A percentile compares a stretch with the other conserved stretches of the same genome.
Conservation (phyloP, 2,797 vertebrate genomes). For the Petrocephalus schoutedeni region DNA sequence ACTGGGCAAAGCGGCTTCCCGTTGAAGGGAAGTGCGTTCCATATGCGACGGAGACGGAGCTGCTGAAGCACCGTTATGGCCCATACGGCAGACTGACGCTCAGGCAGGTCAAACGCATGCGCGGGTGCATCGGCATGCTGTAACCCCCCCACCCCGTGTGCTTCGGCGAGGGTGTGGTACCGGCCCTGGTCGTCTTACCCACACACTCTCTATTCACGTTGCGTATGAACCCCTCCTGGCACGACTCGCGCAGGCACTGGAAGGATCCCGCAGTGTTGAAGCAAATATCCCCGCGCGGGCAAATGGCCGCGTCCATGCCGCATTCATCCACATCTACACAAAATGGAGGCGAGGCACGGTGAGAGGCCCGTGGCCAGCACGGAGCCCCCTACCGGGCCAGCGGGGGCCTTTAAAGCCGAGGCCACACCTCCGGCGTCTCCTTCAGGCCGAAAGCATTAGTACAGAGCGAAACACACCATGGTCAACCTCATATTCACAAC, state of each 20-base stretch:
- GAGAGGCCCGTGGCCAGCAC: not conserved
- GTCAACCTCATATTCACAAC: not conserved
- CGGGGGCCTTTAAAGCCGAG: not conserved
- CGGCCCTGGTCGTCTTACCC: conserved; percentile 58
- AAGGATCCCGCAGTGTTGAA: conserved; percentile 68
- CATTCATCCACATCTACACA: conserved; percentile 66
- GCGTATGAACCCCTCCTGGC: conserved; percentile 65
- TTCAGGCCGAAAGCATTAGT: not conserved
- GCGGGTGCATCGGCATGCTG: conserved; percentile 17
- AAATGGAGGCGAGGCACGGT: conserved; percentile 36
- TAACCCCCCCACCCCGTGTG: not conserved
- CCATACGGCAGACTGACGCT: conserved; percentile 20
- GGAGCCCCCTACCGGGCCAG: not conserved
- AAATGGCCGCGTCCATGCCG: conserved; percentile 53
- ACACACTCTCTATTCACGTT: conserved; percentile 62
- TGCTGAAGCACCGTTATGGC: conserved; percentile 23
- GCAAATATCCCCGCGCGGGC: conserved; percentile 62
- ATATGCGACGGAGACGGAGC: not conserved
- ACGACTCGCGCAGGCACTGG: conserved; percentile 65
- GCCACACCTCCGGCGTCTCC: not conserved
- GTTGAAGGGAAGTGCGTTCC: not conserved
- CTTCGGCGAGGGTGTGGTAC: not conserved
- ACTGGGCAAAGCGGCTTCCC: not conserved
- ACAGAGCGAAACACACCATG: not conserved
- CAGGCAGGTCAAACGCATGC: conserved; percentile 25